These are phyloP conservation scores for Volucella inflata DNA, from an alignment of 2,888 invertebrate genomes.

Conservation along the genomic window DNA sequence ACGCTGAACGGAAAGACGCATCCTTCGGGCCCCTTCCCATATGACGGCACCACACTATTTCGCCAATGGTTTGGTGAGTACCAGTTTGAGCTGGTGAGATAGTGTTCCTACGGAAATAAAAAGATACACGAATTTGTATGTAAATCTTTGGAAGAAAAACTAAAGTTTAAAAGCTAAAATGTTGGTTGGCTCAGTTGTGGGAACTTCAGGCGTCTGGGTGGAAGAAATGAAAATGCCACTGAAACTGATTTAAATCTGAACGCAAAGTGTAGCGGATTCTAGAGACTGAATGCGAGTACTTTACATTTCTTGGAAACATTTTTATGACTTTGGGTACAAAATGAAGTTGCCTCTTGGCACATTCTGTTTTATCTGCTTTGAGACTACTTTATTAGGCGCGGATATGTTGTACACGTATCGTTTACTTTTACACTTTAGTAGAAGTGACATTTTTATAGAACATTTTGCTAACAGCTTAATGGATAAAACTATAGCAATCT, in stretches of 20 bases:
- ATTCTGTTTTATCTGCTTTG: too few species aligned
- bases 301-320: background rate
- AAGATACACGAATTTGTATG: constrained; percentile 52
- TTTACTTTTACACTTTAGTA: too few species aligned
- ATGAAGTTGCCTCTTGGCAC: too few species aligned
- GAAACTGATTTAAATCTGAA: constrained; percentile 20
- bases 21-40: constrained; percentile 20
- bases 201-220: constrained; percentile 26
- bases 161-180: constrained; percentile 51
- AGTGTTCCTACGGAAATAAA: background rate
- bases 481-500: too few species aligned
- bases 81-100: background rate
- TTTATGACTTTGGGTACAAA: too few species aligned
- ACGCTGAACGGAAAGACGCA: background rate
- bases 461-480: too few species aligned
- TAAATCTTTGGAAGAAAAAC: constrained; percentile 56
- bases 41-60: constrained; percentile 8
- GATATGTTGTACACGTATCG: too few species aligned
- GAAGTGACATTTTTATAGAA: too few species aligned
- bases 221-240: background rate
- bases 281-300: background rate
- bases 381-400: too few species aligned
- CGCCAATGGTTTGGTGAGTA: background rate
- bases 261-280: background rate
- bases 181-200: constrained; percentile 12